phyloP scores from a whole-genome alignment of 2,113 vertebrate genomes.

The Pomatostomus ruficeps region DNA sequence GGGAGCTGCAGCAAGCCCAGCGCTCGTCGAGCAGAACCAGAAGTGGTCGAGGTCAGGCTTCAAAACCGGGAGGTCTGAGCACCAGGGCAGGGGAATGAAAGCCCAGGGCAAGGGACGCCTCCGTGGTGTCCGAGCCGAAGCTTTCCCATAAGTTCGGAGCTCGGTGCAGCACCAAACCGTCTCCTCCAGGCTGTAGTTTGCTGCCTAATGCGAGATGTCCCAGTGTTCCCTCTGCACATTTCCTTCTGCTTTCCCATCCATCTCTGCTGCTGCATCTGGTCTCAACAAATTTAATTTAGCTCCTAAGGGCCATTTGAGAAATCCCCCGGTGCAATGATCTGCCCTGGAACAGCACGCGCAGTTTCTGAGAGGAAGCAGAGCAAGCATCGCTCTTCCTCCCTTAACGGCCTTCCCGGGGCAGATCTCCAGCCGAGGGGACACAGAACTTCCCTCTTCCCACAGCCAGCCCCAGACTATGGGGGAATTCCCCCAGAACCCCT shows the following conservation, averaged over 20 bases:
- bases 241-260: not conserved
- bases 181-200: not conserved
- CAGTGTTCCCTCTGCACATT: not conserved
- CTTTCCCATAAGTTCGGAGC: not conserved
- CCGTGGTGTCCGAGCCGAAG: not conserved
- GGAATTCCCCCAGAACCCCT: not conserved
- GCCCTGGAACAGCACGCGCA: not conserved
- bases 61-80: not conserved
- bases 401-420: not conserved
- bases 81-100: not conserved
- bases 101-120: not conserved
- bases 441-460: not conserved
- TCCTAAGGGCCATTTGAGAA: not conserved
- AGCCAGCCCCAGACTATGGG: fast-evolving
- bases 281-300: constrained; percentile 22
- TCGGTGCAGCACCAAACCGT: not conserved
- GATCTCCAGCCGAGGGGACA: not conserved
- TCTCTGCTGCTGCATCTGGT: not conserved
- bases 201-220: not conserved
- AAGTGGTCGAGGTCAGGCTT: not conserved
- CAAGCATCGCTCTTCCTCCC: not conserved
- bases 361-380: not conserved
- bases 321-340: not conserved
- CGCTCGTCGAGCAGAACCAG: not conserved
- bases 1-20: not conserved